phyloP scores from a whole-genome alignment of 1,140 invertebrate genomes.

The Anoplophora glabripennis region DNA sequence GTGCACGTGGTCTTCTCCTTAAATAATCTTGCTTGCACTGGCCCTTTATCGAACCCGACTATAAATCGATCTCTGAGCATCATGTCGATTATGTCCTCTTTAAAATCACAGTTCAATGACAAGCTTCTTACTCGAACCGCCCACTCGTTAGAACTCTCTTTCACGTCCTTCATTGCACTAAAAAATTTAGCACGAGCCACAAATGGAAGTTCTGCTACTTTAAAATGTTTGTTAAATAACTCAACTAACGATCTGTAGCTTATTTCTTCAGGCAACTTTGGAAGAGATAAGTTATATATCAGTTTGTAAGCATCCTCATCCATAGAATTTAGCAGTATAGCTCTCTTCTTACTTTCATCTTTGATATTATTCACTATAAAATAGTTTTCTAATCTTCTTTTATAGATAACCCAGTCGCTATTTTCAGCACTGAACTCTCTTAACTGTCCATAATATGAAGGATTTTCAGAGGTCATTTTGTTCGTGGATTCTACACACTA shows the following conservation, averaged over 20 bases:
- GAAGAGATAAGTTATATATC: slow-evolving; percentile 17
- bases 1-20: background rate
- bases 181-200: slow-evolving; percentile 18
- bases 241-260: slow-evolving; percentile 9
- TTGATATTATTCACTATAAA: slow-evolving; percentile 11
- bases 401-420: slow-evolving; percentile 19
- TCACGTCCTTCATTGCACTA: slow-evolving; percentile 2
- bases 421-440: slow-evolving; percentile 13
- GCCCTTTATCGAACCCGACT: too few species aligned
- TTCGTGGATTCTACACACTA: too few species aligned
- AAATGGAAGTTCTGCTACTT: slow-evolving; percentile 6
- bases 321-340: slow-evolving; percentile 15
- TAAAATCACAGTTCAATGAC: slow-evolving; percentile 10
- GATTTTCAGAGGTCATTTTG: background rate
- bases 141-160: slow-evolving; percentile 17
- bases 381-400: slow-evolving; percentile 14
- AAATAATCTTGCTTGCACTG: background rate
- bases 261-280: slow-evolving; percentile 20
- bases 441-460: slow-evolving; percentile 10
- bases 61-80: slow-evolving; percentile 5
- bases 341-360: background rate
- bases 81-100: slow-evolving; percentile 1
- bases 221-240: slow-evolving; percentile 13
- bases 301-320: slow-evolving; percentile 19
- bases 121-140: slow-evolving; percentile 14